A percentile compares a stretch with the other conserved stretches of the same genome.
phyloP scores from a whole-genome alignment of 2,888 invertebrate genomes.

The Sisyra terminalis region DNA sequence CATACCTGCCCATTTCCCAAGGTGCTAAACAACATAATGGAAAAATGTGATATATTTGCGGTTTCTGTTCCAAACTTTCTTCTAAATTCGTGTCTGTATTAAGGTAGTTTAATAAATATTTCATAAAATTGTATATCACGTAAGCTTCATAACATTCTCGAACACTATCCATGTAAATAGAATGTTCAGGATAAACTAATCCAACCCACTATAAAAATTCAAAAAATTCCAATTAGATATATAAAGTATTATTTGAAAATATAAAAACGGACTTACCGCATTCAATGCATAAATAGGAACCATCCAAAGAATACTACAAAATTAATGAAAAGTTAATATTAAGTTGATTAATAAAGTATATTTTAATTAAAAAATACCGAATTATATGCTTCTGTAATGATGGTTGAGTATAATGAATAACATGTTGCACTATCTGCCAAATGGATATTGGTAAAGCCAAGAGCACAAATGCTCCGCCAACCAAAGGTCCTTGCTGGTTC shows the following conservation, averaged over 20 bases:
- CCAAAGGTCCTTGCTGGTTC: conserved; percentile 63
- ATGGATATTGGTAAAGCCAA: conserved; percentile 82
- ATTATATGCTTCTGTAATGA: conserved; percentile 87
- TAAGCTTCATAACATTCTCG: conserved; percentile 96
- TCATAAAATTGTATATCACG: conserved; percentile 97
- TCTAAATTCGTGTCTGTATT: conserved; percentile 77
- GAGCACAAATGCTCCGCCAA: conserved; percentile 84
- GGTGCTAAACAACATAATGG: conserved; percentile 83
- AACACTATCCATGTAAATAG: conserved; percentile 83
- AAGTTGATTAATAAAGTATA: background rate
- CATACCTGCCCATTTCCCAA: conserved; percentile 80
- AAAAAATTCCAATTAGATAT: conserved; percentile 8
- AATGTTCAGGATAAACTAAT: conserved; percentile 66
- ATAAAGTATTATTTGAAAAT: conserved; percentile 8
- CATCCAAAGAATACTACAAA: conserved; percentile 84
- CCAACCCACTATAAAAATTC: conserved; percentile 56
- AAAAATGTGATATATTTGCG: conserved; percentile 77
- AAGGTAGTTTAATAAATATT: conserved; percentile 78
- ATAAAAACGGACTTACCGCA: conserved; percentile 49
- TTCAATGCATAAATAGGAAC: conserved; percentile 92
- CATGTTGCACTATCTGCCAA: conserved; percentile 90
- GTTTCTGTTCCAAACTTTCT: conserved; percentile 60
- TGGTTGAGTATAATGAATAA: conserved; percentile 85
- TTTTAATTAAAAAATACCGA: conserved; percentile 35
- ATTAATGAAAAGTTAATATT: conserved; percentile 10